Base-by-base conservation (phyloP, 1,140 invertebrate species). In the silkworm (Bombyx mori) region DNA sequence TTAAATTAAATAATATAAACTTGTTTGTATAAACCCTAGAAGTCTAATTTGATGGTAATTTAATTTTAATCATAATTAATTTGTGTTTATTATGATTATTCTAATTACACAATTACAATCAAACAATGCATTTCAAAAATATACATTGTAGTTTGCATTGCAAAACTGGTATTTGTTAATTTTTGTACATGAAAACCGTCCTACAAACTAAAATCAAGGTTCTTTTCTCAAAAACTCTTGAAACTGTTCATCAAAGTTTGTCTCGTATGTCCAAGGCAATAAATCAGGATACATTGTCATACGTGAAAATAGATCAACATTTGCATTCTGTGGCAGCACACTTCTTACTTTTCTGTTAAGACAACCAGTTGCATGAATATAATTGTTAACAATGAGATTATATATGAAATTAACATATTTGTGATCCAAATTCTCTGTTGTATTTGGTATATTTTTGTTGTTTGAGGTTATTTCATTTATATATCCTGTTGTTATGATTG, bases 371-470 rank as follows among this genome's bases (percentile, higher is more conserved):
- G 73, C 82, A 75, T 87, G 76, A 50, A 88, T 86, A 57, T 87
- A 89, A 58, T 89, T 66, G 52, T 78, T 82, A 3, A 81, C 76
- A 61, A 89, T 86, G 53, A 88, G 73, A 56, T 80, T 86, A 57
- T 88, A 89, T 55, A 89, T 83, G 58, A 86, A 88, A 60, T 79
- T 83, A 0, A 79, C 86, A 81, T 89, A 88, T 75, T 81, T 82
- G 51, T 74, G 85, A 51, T 89, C 88, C 57, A 88, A 72, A 66
- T 88, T 87, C 54, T 88, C 80, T 64, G 74, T 76, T 57, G 73
- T 83, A 56, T 75, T 84, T 1, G 79, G 75, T 35, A 66, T 62
- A 57, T 69, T 69, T 12, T 69, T 61, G 49, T 66, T 66, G 22
- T 78, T 71, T 22, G 77, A 78, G 65, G 62, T 79, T 48, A 88